phyloP scores from a whole-genome alignment of 2,113 vertebrate genomes.

The Salvator merianae region DNA sequence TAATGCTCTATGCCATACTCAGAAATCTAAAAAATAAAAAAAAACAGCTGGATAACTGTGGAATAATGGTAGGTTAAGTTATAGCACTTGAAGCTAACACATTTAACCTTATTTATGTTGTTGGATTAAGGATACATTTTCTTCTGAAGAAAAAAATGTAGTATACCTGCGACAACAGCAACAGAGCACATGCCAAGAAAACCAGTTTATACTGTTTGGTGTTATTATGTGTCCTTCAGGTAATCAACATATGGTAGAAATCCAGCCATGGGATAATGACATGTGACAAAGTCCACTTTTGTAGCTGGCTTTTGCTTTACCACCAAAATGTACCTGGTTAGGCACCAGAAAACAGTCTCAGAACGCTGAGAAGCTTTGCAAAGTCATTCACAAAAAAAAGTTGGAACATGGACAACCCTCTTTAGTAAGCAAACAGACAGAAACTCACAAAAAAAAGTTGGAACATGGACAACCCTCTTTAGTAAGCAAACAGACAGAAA shows the following conservation, averaged over 20 bases:
- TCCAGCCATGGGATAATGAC: neutral
- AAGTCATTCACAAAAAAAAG: neutral
- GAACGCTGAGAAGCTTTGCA: neutral
- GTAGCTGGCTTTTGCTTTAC: neutral
- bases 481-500: neutral
- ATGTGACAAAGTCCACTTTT: neutral
- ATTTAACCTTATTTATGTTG: conserved; percentile 53
- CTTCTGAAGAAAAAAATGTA: conserved; percentile 24
- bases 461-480: neutral
- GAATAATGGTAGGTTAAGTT: conserved; percentile 52
- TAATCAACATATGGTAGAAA: neutral
- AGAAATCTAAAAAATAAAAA: conserved; percentile 56
- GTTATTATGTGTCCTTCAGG: neutral
- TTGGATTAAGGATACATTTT: conserved; percentile 52
- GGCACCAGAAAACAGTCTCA: neutral
- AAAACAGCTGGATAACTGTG: conserved; percentile 57
- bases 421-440: neutral
- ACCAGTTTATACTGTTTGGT: neutral
- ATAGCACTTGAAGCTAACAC: conserved; percentile 56
- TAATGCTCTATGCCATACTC: conserved; percentile 55
- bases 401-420: neutral
- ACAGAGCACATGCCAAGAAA: conserved; percentile 43
- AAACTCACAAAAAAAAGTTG: neutral
- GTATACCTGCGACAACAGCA: conserved; percentile 12
- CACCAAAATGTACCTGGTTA: neutral